Evolutionary conservation across 2,888 invertebrate genomes (phyloP).

Genomic region (Elysia crispata): DNA sequence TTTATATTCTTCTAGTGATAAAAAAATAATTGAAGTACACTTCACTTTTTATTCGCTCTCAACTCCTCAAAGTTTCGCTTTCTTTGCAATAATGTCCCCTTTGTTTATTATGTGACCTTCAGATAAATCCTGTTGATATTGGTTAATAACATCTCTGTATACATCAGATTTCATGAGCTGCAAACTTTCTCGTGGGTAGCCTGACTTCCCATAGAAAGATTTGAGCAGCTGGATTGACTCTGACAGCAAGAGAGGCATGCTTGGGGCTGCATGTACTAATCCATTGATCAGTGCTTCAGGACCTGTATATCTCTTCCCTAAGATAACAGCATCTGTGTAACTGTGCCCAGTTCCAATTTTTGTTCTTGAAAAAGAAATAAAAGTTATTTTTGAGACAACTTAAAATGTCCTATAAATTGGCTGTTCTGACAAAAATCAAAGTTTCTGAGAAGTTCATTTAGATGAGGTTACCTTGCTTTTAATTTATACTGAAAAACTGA

Average conservation of each 20-base stretch:
- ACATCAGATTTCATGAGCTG: conserved; percentile 44
- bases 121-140: conserved; percentile 12
- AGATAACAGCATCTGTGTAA: conserved; percentile 36
- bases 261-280: conserved; percentile 32
- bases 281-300: conserved; percentile 42
- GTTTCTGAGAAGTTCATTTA: too few species aligned
- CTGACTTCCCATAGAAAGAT: conserved; percentile 39
- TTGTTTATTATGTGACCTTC: background rate
- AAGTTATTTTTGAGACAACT: too few species aligned
- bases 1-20: too few species aligned
- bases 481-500: too few species aligned
- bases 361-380: background rate
- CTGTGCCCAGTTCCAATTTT: conserved; percentile 39
- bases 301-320: conserved; percentile 43
- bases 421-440: too few species aligned
- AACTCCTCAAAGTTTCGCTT: too few species aligned
- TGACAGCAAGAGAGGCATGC: conserved; percentile 13
- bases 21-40: too few species aligned
- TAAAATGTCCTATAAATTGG: too few species aligned
- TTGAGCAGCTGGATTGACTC: conserved; percentile 41
- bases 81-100: too few species aligned
- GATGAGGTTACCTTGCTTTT: too few species aligned
- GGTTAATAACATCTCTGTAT: conserved; percentile 33
- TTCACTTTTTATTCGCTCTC: too few species aligned
- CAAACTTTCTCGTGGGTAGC: conserved; percentile 46